phyloP scores from a whole-genome alignment of 2,797 vertebrate species.

The Argyrosomus regius region DNA sequence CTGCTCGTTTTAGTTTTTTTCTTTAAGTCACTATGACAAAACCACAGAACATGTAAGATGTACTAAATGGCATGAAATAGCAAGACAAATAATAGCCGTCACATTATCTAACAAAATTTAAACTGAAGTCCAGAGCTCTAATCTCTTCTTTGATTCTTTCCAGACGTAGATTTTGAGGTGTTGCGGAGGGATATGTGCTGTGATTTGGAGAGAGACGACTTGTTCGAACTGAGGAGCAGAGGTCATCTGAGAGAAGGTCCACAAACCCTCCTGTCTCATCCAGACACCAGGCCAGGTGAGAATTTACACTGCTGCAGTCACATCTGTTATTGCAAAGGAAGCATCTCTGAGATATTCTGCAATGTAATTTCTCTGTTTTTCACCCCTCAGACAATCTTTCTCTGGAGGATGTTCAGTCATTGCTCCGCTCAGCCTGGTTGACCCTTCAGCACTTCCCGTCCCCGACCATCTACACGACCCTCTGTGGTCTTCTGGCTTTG shows the following conservation, averaged over 20 bases:
- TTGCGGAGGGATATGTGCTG: constrained; percentile 82
- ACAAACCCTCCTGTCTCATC: constrained; percentile 58
- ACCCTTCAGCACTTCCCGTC: constrained; percentile 90
- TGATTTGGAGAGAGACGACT: constrained; percentile 54
- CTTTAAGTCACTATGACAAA: not conserved
- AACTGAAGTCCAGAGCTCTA: not conserved
- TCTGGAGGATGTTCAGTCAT: constrained; percentile 78
- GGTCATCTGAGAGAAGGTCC: constrained; percentile 48
- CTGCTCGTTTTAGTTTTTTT: too few relatives aligned
- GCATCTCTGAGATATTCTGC: not conserved
- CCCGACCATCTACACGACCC: constrained; percentile 82
- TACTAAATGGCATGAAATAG: not conserved
- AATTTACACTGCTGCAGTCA: not conserved
- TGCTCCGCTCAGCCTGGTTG: constrained; percentile 85
- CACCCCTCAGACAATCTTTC: constrained; percentile 78
- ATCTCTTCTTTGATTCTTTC: constrained; percentile 8
- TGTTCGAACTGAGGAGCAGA: constrained; percentile 60
- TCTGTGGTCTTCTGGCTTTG: constrained; percentile 89
- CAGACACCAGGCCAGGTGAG: constrained; percentile 74
- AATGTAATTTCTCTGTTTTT: constrained; percentile 4
- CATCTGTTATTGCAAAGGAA: not conserved
- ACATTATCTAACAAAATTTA: not conserved
- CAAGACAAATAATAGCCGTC: not conserved
- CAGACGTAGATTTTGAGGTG: constrained; percentile 83
- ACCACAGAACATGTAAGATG: not conserved